Conservation (phyloP, 2,113 vertebrate species). For the Charadrius vociferus region DNA sequence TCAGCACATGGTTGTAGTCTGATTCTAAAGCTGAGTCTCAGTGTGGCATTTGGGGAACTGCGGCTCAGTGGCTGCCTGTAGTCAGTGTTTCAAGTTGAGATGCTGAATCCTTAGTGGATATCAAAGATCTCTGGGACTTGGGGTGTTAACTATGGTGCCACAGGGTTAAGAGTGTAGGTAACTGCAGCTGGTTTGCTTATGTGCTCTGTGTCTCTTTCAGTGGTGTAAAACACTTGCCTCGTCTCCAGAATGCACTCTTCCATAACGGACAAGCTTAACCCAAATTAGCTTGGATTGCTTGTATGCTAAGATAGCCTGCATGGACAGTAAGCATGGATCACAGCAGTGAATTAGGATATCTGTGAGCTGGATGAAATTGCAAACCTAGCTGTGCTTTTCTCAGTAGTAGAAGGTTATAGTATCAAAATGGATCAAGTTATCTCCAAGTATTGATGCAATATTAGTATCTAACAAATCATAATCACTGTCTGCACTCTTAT, state of each 20-base stretch:
- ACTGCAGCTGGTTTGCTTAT: not conserved
- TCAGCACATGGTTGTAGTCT: constrained; percentile 18
- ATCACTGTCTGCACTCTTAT: not conserved
- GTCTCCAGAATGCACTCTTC: not conserved
- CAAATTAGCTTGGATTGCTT: not conserved
- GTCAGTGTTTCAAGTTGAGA: not conserved
- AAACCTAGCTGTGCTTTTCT: not conserved
- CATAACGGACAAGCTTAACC: not conserved
- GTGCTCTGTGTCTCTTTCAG: not conserved
- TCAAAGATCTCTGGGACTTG: not conserved
- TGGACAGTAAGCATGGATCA: not conserved
- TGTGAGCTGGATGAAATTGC: not conserved
- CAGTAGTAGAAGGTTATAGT: not conserved
- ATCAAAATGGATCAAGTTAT: not conserved
- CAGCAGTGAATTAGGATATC: not conserved
- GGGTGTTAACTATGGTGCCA: not conserved
- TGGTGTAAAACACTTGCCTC: not conserved
- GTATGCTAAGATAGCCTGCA: not conserved
- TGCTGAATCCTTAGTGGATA: not conserved
- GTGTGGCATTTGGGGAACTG: not conserved
- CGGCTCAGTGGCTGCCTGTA: not conserved
- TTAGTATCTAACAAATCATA: not conserved
- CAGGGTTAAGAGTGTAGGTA: not conserved
- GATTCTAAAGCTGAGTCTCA: not conserved
- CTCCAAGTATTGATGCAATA: not conserved